Evolutionary conservation across 1,140 invertebrate genomes (phyloP).

Genomic region (Drosophila eugracilis): DNA sequence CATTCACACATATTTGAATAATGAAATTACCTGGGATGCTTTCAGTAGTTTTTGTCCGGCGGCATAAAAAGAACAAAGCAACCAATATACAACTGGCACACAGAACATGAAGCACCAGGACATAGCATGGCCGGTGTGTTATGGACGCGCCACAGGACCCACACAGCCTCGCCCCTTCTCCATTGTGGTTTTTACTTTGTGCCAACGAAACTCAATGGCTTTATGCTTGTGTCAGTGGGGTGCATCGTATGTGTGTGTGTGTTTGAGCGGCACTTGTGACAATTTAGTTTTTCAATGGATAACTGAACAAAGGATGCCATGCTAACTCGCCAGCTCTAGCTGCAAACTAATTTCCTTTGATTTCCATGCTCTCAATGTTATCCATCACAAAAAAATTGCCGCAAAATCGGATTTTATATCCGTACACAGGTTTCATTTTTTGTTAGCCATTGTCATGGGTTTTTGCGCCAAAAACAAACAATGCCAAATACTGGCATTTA

Average conservation of each 20-base stretch:
- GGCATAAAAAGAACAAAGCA: conserved; percentile 56
- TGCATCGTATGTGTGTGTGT: conserved; percentile 14
- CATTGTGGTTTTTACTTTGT: conserved; percentile 54
- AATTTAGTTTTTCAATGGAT: conserved; percentile 41
- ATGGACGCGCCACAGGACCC: conserved; percentile 31
- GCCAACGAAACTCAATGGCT: conserved; percentile 19
- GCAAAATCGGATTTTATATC: no score
- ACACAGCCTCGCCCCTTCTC: conserved; percentile 12
- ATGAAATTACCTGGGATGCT: conserved; percentile 72
- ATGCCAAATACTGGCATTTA: no score
- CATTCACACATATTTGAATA: conserved; percentile 64
- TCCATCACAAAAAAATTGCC: not conserved
- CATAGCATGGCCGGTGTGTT: conserved; percentile 37
- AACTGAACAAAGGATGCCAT: conserved; percentile 28
- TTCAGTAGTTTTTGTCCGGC: conserved; percentile 37
- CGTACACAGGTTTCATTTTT: no score
- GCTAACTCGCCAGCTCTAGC: not conserved
- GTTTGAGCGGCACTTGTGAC: conserved; percentile 19
- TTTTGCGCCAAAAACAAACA: no score
- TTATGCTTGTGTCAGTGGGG: conserved; percentile 9
- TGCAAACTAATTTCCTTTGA: conserved; percentile 23
- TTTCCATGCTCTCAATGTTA: not conserved
- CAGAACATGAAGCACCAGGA: conserved; percentile 52
- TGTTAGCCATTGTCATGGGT: no score
- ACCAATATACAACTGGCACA: conserved; percentile 23